Evolutionary conservation across 2,797 vertebrate species (phyloP), one percentile per base, ranked within the genome.

Genomic region (Chaunax sp.): DNA sequence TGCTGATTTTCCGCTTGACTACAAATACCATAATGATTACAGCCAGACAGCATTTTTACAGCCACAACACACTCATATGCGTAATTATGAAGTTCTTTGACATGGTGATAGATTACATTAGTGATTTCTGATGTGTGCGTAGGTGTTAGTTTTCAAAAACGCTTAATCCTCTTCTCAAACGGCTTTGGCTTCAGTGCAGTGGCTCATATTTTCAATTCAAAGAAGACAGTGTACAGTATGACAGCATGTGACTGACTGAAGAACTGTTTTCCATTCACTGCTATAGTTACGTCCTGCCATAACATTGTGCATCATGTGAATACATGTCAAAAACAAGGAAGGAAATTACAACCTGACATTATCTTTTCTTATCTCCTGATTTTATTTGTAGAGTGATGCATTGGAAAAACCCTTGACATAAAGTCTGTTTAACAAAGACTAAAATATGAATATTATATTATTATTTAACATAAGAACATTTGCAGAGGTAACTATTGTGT

Each of bases 91-190:
- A n/a, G n/a, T n/a, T n/a, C n/a, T n/a, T n/a, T n/a, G n/a, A n/a
- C n/a, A n/a, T n/a, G n/a, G n/a, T n/a, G n/a, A n/a, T 11, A 13
- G 30, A 41, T 14, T 20, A 61, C 28, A 52, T 62, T 59, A 71
- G 53, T 19, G 4, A 43, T 18, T 6, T 44, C 15, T 19, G 25
- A 52, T 28, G 9, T 61, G 25, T 45, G 30, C 11, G n/a, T n/a
- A n/a, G n/a, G 20, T 40, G 28, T 1, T 40, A 0, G 7, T 23
- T 64, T 72, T 60, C 23, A 49, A 57, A 77, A 70, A 53, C 6
- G 6, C 12, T 28, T 43, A 59, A 51, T 59, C 14, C 23, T 43
- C 43, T 68, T 30, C 4, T 3, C 51, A 58, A 56, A 59, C 41
- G 38, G 20, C 46, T 56, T 38, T 3, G 3, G 35, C 19, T 30